Conservation (phyloP, 1,140 invertebrate species). For the Leucophenga varia region DNA sequence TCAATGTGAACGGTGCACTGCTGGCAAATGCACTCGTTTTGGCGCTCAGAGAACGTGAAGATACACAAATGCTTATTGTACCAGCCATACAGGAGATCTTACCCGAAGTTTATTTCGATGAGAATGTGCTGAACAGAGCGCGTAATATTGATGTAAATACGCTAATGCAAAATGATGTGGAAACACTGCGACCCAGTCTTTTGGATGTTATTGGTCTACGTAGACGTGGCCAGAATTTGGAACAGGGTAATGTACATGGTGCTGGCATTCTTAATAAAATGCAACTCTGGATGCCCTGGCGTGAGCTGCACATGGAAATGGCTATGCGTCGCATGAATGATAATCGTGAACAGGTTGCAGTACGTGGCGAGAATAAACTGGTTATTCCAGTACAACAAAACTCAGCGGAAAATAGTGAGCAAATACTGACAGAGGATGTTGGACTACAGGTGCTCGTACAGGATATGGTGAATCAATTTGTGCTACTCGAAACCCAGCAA, state of each 20-base stretch:
- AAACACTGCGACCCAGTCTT: neutral
- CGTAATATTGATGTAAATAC: neutral
- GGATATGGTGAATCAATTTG: slow-evolving; percentile 4
- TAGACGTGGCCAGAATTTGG: neutral
- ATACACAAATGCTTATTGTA: slow-evolving; percentile 8
- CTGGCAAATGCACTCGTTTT: slow-evolving; percentile 13
- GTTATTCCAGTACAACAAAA: no score
- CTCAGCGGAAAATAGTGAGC: no score
- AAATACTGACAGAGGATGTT: slow-evolving; percentile 8
- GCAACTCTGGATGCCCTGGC: slow-evolving; percentile 18
- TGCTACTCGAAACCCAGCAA: neutral
- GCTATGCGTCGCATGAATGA: neutral
- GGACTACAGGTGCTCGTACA: slow-evolving; percentile 5
- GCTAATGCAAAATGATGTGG: neutral
- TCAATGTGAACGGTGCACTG: slow-evolving; percentile 7
- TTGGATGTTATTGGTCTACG: slow-evolving; percentile 7
- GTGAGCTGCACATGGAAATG: slow-evolving; percentile 9
- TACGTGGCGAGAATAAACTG: neutral
- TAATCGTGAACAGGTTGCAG: neutral
- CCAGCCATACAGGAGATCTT: slow-evolving; percentile 14
- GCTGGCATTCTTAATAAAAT: neutral
- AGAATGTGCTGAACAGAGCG: neutral
- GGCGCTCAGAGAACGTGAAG: slow-evolving; percentile 10
- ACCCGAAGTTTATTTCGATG: slow-evolving; percentile 5
- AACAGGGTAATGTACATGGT: no score